Evolutionary conservation across 2,113 vertebrate genomes (phyloP).

Genomic region (Python bivittatus): DNA sequence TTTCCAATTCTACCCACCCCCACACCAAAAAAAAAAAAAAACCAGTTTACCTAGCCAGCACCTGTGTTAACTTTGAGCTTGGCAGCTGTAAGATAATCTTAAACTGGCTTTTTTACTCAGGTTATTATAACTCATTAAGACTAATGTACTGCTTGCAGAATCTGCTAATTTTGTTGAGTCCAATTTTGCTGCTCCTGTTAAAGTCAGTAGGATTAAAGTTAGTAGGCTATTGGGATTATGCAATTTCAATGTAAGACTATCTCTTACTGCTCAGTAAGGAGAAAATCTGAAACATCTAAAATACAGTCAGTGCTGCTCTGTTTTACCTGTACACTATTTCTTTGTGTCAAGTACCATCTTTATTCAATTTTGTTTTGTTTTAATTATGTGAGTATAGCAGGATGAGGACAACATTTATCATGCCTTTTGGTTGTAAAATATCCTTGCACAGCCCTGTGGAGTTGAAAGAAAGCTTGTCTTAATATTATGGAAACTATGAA

Average conservation of each 20-base stretch:
- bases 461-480: background rate
- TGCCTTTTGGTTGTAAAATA: conserved; percentile 31
- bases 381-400: conserved; percentile 20
- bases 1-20: background rate
- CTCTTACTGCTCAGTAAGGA: background rate
- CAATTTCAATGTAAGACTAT: conserved; percentile 8
- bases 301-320: background rate
- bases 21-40: too few relatives aligned
- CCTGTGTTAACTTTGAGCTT: conserved; percentile 16
- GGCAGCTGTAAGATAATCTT: conserved; percentile 27
- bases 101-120: conserved; percentile 16
- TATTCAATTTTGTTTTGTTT: background rate
- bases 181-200: conserved; percentile 18
- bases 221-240: conserved; percentile 6
- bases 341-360: background rate
- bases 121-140: conserved; percentile 28
- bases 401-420: conserved; percentile 36
- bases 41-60: background rate
- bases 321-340: background rate
- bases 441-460: background rate
- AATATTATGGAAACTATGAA: conserved; percentile 27
- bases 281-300: background rate
- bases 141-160: conserved; percentile 28
- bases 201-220: conserved; percentile 17
- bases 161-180: conserved; percentile 28